Percentiles rank a stretch among this genome's conserved stretches.
Evolutionary conservation across 2,888 invertebrate genomes (phyloP).

Genomic region (Toxonevra muliebris): DNA sequence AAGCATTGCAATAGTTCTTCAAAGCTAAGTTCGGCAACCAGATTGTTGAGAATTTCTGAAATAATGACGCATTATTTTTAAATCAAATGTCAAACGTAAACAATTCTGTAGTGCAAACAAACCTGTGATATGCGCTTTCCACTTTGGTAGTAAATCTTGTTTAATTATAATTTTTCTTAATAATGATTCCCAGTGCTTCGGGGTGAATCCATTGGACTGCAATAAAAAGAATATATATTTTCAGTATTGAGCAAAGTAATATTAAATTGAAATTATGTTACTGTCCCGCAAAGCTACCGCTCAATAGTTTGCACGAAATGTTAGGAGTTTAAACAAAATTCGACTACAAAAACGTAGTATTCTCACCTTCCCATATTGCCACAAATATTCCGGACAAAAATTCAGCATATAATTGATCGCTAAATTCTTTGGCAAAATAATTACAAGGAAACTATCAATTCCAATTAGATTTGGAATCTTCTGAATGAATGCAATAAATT

Average conservation of each 20-base stretch:
- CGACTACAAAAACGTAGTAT: too few species aligned
- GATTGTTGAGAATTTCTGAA: constrained; percentile 59
- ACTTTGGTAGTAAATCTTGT: constrained; percentile 57
- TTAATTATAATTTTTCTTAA: constrained; percentile 59
- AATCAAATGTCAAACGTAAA: not conserved
- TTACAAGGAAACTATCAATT: constrained; percentile 67
- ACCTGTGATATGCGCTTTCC: constrained; percentile 60
- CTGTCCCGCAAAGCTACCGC: too few species aligned
- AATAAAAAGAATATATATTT: constrained; percentile 3
- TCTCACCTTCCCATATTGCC: constrained; percentile 74
- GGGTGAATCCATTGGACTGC: constrained; percentile 60
- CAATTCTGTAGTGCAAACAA: constrained; percentile 1
- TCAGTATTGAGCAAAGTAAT: too few species aligned
- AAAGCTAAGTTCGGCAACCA: constrained; percentile 58
- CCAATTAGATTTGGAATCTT: constrained; percentile 69
- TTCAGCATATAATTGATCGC: constrained; percentile 69
- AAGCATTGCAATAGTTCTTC: constrained; percentile 63
- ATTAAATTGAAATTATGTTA: too few species aligned
- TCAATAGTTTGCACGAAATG: too few species aligned
- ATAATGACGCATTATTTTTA: constrained; percentile 1
- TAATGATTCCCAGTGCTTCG: constrained; percentile 63
- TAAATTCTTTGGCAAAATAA: constrained; percentile 67
- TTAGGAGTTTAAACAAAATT: not conserved
- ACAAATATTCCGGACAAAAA: constrained; percentile 70
- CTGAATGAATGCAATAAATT: constrained; percentile 72